Percentiles rank a stretch among this genome's conserved stretches.
These are phyloP conservation scores for Vanacampus margaritifer DNA, from an alignment of 2,113 vertebrate genomes.

Conservation along the genomic window DNA sequence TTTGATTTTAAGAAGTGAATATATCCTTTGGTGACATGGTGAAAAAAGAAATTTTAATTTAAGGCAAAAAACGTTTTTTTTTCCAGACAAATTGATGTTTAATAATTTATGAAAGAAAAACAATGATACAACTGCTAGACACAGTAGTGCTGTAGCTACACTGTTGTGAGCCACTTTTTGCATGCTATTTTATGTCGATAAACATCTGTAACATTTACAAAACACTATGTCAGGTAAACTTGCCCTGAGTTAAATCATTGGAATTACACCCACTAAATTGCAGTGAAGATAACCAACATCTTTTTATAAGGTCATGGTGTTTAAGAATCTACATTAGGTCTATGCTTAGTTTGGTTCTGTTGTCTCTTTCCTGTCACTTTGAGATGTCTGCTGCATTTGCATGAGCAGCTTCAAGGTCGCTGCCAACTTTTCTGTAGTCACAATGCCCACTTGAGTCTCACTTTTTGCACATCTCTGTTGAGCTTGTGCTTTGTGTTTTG, in stretches of 20 bases:
- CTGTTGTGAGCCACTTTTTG: neutral
- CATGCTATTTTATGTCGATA: neutral
- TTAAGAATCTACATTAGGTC: constrained; percentile 15
- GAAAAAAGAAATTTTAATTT: no score
- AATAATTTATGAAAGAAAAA: no score
- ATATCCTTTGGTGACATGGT: no score
- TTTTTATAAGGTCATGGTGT: neutral
- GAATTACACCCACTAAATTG: neutral
- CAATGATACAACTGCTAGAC: no score
- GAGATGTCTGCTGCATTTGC: constrained; percentile 32
- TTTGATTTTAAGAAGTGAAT: no score
- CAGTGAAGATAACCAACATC: neutral
- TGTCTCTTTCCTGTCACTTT: neutral
- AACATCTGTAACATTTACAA: neutral
- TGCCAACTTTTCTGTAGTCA: constrained; percentile 22
- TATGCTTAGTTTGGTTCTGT: neutral
- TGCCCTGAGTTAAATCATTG: neutral
- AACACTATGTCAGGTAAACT: neutral
- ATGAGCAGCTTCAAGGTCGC: constrained; percentile 45
- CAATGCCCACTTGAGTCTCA: constrained; percentile 18
- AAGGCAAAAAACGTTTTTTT: no score
- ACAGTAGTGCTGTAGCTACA: neutral
- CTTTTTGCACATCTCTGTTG: constrained; percentile 18
- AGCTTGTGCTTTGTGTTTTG: constrained; percentile 31
- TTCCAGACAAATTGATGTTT: no score